Evolutionary conservation across 1,140 invertebrate species (phyloP).

Genomic region (Papilio aristodemus): DNA sequence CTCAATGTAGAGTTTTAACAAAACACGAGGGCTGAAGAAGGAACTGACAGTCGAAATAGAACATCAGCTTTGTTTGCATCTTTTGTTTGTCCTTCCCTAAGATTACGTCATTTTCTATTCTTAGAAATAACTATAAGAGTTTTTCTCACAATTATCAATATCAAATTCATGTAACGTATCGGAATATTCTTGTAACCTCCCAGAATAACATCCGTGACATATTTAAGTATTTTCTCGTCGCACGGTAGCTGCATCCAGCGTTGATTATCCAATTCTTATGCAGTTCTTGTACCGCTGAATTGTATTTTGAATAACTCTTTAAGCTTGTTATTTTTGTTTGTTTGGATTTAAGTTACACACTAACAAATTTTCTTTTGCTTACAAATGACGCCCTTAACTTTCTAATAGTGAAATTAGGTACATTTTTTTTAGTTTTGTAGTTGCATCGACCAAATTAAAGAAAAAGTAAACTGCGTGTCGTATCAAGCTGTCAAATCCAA

Average conservation of each 20-base stretch:
- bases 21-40: too few species aligned
- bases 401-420: too few species aligned
- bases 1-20: too few species aligned
- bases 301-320: slow-evolving; percentile 67
- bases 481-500: too few species aligned
- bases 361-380: slow-evolving; percentile 29
- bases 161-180: slow-evolving; percentile 43
- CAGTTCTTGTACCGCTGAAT: slow-evolving; percentile 51
- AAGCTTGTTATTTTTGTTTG: slow-evolving; percentile 52
- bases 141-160: slow-evolving; percentile 29
- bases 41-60: too few species aligned
- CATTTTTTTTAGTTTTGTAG: too few species aligned
- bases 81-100: background rate
- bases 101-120: slow-evolving; percentile 3
- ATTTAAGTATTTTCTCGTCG: slow-evolving; percentile 50
- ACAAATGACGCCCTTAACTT: slow-evolving; percentile 5
- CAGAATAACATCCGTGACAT: slow-evolving; percentile 59
- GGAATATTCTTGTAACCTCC: slow-evolving; percentile 53
- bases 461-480: too few species aligned
- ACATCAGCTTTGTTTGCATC: too few species aligned
- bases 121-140: background rate
- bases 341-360: slow-evolving; percentile 46
- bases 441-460: too few species aligned
- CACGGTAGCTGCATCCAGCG: slow-evolving; percentile 61
- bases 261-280: slow-evolving; percentile 66